Base-by-base conservation (phyloP, 1,140 invertebrate genomes). In the Dendroctonus valens region DNA sequence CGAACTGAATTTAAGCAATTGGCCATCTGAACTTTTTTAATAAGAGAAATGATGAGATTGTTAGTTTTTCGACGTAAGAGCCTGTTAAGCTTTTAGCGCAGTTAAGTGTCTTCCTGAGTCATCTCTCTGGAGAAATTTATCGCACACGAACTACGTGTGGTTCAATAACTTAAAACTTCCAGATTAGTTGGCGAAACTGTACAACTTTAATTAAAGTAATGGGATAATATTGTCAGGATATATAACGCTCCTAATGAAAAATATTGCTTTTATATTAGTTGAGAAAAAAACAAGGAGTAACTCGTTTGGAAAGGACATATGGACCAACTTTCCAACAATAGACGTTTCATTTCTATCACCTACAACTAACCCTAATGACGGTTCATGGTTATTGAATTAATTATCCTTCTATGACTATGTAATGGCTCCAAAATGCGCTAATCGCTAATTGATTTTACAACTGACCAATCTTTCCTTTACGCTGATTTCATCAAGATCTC, bases 1-100 rank as follows among this genome's bases (percentile, higher is more conserved):
- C 58, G 52, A 66, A 70, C 66, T 67, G 66, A 72, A 70, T 70
- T 70, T 68, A 68, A 70, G 53, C 64, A 68, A 70, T 70, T 59
- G 61, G 69, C 65, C 70, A 70, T 67, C 51, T 70, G 63, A 68
- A 68, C 69, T 70, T 67, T 69, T 59, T 59, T 67, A 61, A 67
- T 54, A 63, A 63, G 51, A 26, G 60, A 65, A 58, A 58, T 65
- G 39, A 64, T 26, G 9, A 12, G 42, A 58, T 54, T 63, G 51
- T 63, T 54, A 54, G 40, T 54, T 63, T 63, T 38, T 41, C 7
- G 41, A 44, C 51, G 60, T 61, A 49, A 41, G 59, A 41, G 51
- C 41, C 41, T 12, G 60, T 63, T 61, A 61, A 61, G 48, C 39
- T 51, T 51, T 37, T 61, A 41, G 52, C 50, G 59, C 52, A 14